Evolutionary conservation across 37 sponge, comb jelly and placozoan species (phyloP), one percentile per base, ranked within the genome.

Genomic region (Eunapius fragilis): DNA sequence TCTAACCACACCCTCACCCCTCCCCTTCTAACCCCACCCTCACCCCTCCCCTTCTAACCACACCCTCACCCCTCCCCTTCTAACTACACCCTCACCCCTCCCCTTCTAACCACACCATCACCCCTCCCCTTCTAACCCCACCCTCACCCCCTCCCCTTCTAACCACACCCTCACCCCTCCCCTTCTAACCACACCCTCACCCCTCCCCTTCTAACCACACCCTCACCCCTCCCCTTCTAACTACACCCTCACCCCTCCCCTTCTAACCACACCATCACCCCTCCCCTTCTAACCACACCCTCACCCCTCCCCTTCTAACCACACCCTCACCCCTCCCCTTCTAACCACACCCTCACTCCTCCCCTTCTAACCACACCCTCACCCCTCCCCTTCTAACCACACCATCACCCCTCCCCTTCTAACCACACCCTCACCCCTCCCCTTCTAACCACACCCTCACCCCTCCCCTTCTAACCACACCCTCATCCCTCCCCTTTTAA

Each of bases 371-470:
- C 79, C 11, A 2, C 34, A 48, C 25, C 48, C 34, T 48, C 79
- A 10, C 34, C 48, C 41, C 38, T 50, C 48, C 79, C 28, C 71
- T 28, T 9, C 28, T 9, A 2, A 6, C 28, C 71, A 2, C 9
- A 2, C 71, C 71, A 6, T 7, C 71, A 3, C 9, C 28, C 71
- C 28, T 28, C 33, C 33, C 25, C 32, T 6, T 31, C 28, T 32
- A 32, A 2, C 34, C 5, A 2, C 31, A 32, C 2, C 30, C 75
- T 11, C 58, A 50, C 33, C 14, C 58, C 74, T 32, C 33, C 28
- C 58, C 79, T 70, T 67, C 67, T 70, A n/a, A n/a, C 33, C 37
- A 12, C 82, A 37, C 31, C 67, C 82, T 80, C 80, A 68, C 31
- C 2, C 80, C 68, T 25, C 58, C 67, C 68, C 31, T 7, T 27